phyloP scores from a whole-genome alignment of 2,888 invertebrate species.

The Apamea monoglypha region DNA sequence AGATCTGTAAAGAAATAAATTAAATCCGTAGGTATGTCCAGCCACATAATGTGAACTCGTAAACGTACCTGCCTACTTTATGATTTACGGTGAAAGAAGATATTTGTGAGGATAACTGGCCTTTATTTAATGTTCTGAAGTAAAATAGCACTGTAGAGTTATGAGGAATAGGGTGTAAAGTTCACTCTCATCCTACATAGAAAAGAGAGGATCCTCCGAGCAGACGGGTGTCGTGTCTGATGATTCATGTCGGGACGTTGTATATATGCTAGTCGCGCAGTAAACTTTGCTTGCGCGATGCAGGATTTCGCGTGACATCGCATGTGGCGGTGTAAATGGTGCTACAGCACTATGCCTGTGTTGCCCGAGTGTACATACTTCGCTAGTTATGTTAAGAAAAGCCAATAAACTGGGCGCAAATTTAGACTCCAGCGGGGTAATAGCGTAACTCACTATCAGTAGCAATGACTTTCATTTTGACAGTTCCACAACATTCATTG shows the following conservation, averaged over 20 bases:
- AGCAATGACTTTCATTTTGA: no score
- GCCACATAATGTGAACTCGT: conserved; percentile 15
- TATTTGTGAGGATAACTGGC: neutral
- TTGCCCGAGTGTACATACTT: neutral
- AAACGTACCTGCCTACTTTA: conserved; percentile 7
- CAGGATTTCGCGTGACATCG: no score
- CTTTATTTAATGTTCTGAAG: neutral
- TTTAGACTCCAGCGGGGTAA: no score
- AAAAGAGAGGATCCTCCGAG: neutral
- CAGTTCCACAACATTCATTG: no score
- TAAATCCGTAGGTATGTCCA: conserved; percentile 17
- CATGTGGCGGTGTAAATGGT: no score
- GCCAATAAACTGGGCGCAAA: neutral
- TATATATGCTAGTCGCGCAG: no score
- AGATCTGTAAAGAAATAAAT: conserved; percentile 1
- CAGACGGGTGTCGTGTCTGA: no score
- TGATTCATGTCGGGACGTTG: no score
- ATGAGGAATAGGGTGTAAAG: neutral
- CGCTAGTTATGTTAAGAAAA: neutral
- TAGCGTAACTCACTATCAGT: no score
- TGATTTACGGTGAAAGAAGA: conserved; percentile 15
- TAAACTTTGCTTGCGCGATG: no score
- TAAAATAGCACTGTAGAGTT: neutral
- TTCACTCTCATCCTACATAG: neutral
- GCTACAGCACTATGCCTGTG: no score